Conservation (phyloP, 1,140 invertebrate species). For the Caenorhabditis latens region DNA sequence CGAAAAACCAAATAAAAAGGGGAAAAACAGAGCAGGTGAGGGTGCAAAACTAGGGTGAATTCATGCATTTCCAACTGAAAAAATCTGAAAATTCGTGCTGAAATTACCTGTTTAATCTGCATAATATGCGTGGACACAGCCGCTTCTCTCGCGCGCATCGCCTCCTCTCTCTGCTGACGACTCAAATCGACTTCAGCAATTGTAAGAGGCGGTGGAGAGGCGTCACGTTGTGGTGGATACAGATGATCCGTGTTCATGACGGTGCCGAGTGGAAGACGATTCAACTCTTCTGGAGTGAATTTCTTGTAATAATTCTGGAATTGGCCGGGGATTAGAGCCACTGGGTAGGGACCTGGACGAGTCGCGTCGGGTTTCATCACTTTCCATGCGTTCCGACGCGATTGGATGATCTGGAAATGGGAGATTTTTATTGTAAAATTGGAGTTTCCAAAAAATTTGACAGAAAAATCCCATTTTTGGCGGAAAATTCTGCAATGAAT, state of each 20-base stretch:
- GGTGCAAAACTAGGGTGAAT: background rate
- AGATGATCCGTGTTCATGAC: constrained; percentile 41
- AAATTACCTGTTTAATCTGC: constrained; percentile 23
- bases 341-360: constrained; percentile 53
- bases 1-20: no score
- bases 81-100: no score
- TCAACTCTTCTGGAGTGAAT: constrained; percentile 55
- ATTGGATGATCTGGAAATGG: constrained; percentile 61
- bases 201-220: constrained; percentile 57
- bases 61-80: background rate
- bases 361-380: constrained; percentile 33
- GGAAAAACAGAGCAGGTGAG: no score
- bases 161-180: constrained; percentile 20
- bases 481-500: no score
- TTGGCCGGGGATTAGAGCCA: constrained; percentile 57
- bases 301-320: constrained; percentile 61
- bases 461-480: no score
- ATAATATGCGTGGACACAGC: background rate
- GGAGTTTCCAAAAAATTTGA: background rate
- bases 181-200: constrained; percentile 43
- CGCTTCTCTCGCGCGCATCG: constrained; percentile 2
- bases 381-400: constrained; percentile 40
- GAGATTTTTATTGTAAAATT: background rate
- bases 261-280: constrained; percentile 57
- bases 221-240: constrained; percentile 31